Percentiles rank a stretch among this genome's conserved stretches.
phyloP scores from a whole-genome alignment of 2,888 invertebrate genomes.

The Ptychoptera contaminata region DNA sequence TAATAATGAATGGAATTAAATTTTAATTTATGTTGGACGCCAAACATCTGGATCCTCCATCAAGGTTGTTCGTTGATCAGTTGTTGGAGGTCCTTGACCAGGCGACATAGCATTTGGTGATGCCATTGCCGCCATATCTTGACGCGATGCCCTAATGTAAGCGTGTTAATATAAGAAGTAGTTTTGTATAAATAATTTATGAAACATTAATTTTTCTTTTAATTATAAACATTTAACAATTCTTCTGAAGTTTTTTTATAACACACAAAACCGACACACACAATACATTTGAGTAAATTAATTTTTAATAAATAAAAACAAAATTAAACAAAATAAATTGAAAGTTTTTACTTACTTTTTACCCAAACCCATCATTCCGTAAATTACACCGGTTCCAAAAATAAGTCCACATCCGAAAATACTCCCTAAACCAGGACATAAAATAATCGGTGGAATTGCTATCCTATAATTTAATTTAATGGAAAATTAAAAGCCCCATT shows the following conservation, averaged over 20 bases:
- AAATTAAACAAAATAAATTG: neutral
- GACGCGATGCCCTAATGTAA: constrained; percentile 54
- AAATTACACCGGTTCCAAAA: constrained; percentile 74
- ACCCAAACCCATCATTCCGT: constrained; percentile 89
- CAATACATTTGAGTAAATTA: neutral
- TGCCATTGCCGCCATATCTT: constrained; percentile 72
- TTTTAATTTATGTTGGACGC: constrained; percentile 68
- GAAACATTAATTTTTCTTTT: neutral
- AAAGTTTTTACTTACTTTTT: constrained; percentile 63
- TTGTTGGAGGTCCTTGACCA: constrained; percentile 41
- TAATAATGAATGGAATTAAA: constrained; percentile 5
- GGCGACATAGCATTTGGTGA: constrained; percentile 45
- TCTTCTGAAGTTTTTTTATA: neutral
- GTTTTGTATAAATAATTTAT: neutral
- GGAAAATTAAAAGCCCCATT: neutral
- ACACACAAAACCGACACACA: neutral
- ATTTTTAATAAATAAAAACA: neutral
- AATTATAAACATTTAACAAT: neutral
- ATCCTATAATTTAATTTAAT: constrained; percentile 38
- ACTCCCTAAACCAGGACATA: constrained; percentile 59
- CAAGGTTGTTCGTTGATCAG: constrained; percentile 62
- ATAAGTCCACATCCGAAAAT: constrained; percentile 79
- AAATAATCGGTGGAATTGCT: constrained; percentile 61
- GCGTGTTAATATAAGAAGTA: constrained; percentile 1
- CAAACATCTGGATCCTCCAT: constrained; percentile 90